A percentile compares a stretch with the other conserved stretches of the same genome.
Conservation (phyloP, 2,797 vertebrate genomes). For the Thamnophis elegans region DNA sequence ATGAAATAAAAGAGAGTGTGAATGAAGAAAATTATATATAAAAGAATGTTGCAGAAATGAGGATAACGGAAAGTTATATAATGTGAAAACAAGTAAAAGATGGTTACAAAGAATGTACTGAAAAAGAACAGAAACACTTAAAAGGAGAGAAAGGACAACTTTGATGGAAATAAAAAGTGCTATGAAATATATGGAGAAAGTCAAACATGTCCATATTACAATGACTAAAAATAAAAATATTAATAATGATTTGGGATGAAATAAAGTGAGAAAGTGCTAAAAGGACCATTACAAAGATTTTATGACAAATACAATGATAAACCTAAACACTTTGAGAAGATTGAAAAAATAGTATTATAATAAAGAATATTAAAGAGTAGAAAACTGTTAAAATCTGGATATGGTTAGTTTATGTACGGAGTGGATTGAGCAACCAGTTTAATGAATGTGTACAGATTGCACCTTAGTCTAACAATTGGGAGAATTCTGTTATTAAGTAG, state of each 20-base stretch:
- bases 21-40: background rate
- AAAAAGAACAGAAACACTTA: background rate
- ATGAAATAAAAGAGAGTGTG: background rate
- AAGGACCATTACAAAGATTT: background rate
- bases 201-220: background rate
- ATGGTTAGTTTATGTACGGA: background rate
- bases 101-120: background rate
- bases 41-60: background rate
- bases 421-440: background rate
- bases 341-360: background rate
- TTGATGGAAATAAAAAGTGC: background rate
- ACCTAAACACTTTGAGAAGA: background rate
- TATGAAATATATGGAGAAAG: background rate
- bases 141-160: background rate
- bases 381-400: background rate
- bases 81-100: background rate
- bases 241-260: background rate
- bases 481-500: background rate
- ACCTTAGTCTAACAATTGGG: background rate
- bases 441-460: background rate
- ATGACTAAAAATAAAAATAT: background rate
- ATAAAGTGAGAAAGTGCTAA: background rate
- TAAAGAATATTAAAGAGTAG: background rate
- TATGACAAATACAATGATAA: background rate
- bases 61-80: background rate